A percentile compares a stretch with the other conserved stretches of the same genome.
These are phyloP conservation scores for Chrysogorgia sp. DNA, from an alignment of 92 coral and sea anemone genomes.

Conservation along the genomic window DNA sequence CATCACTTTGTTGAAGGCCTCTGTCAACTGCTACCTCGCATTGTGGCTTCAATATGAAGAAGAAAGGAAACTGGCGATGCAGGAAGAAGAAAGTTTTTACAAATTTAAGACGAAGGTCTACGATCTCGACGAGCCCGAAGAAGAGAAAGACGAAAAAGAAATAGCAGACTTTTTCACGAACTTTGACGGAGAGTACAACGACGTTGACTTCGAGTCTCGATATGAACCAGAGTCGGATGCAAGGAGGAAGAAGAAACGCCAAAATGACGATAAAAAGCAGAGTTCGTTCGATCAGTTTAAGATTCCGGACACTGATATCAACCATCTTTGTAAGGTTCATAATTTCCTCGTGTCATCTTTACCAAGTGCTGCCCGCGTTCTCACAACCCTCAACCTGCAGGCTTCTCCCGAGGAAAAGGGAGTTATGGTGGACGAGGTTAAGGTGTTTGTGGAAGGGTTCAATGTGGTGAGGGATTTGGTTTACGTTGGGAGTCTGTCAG, in stretches of 20 bases:
- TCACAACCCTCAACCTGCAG: slow-evolving; percentile 1
- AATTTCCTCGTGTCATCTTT: slow-evolving; percentile 20
- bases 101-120: slow-evolving; percentile 40
- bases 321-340: slow-evolving; percentile 28
- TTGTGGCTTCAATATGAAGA: slow-evolving; percentile 24
- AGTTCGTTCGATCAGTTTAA: not conserved
- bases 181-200: slow-evolving; percentile 79
- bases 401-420: not conserved
- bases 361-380: slow-evolving; percentile 14
- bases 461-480: slow-evolving; percentile 5
- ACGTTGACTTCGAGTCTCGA: slow-evolving; percentile 23
- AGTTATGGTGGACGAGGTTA: not conserved
- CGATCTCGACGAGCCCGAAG: slow-evolving; percentile 48
- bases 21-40: not conserved
- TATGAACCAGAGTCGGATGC: slow-evolving; percentile 30
- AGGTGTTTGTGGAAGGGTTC: not conserved
- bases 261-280: not conserved
- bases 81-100: slow-evolving; percentile 82
- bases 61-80: slow-evolving; percentile 42
- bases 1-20: slow-evolving; percentile 5
- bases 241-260: not conserved
- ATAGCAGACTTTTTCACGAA: slow-evolving; percentile 74
- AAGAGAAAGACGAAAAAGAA: slow-evolving; percentile 63
- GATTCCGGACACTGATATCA: slow-evolving; percentile 4
- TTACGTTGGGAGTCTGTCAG: slow-evolving; percentile 9